A percentile compares a stretch with the other conserved stretches of the same genome.
Evolutionary conservation across 2,888 invertebrate species (phyloP).

Genomic region (Ashinkailepas kermadecensis): DNA sequence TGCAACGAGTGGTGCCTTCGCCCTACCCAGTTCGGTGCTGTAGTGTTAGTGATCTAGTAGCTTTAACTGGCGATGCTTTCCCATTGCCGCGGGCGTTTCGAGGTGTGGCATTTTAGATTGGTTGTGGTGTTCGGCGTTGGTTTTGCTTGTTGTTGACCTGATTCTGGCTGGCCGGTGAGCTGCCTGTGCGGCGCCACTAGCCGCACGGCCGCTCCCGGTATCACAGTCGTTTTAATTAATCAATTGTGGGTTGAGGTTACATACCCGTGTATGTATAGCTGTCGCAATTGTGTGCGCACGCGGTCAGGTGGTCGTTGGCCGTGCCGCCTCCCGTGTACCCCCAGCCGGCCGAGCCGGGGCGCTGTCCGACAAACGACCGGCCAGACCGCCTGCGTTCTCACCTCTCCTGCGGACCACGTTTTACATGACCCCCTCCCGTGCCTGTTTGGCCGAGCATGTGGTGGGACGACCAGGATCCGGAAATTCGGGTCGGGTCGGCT

Average conservation of each 20-base stretch:
- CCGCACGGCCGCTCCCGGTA: too few species aligned
- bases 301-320: not conserved
- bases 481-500: too few species aligned
- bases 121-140: constrained; percentile 18
- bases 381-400: not conserved
- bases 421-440: not conserved
- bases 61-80: constrained; percentile 20
- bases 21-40: constrained; percentile 9
- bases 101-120: constrained; percentile 19
- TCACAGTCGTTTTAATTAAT: not conserved
- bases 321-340: not conserved
- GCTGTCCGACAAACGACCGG: not conserved
- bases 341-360: not conserved
- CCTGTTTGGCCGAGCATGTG: not conserved
- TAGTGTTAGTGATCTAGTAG: constrained; percentile 12
- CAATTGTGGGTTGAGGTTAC: not conserved
- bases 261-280: constrained; percentile 19
- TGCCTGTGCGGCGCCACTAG: too few species aligned
- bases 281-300: not conserved
- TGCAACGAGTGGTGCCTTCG: constrained; percentile 18
- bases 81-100: constrained; percentile 4
- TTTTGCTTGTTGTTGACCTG: constrained; percentile 13
- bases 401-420: constrained; percentile 17
- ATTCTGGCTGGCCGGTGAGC: not conserved
- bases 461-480: too few species aligned